Percentiles rank a stretch among this genome's conserved stretches.
Conservation (phyloP, 1,140 invertebrate species). For the Patella vulgata region DNA sequence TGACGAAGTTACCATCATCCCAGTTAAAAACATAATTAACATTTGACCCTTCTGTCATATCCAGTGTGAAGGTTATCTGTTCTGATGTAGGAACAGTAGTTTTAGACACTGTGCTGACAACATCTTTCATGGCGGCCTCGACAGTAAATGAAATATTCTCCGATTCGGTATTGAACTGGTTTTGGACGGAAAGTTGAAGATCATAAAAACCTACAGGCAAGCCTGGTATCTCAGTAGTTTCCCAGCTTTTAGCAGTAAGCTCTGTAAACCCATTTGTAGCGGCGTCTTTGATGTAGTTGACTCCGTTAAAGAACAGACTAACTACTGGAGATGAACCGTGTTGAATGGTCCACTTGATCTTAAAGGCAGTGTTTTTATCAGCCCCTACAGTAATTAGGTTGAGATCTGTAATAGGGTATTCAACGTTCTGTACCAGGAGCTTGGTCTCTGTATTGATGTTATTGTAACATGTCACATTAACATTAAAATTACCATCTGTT, state of each 20-base stretch:
- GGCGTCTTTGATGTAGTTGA: neutral
- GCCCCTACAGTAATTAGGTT: constrained; percentile 29
- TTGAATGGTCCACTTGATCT: constrained; percentile 27
- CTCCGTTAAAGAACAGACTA: constrained; percentile 26
- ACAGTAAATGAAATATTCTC: constrained; percentile 35
- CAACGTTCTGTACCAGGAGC: constrained; percentile 11
- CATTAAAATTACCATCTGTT: constrained; percentile 16
- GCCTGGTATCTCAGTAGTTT: neutral
- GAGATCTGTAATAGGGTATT: constrained; percentile 36
- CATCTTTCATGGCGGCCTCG: constrained; percentile 30
- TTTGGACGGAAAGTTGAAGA: constrained; percentile 4
- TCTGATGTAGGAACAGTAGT: constrained; percentile 13
- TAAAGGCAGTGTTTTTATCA: constrained; percentile 8
- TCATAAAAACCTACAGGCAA: neutral
- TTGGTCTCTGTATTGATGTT: constrained; percentile 19
- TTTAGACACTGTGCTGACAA: neutral
- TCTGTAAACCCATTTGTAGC: neutral
- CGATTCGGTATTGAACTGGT: constrained; percentile 30
- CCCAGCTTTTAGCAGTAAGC: neutral
- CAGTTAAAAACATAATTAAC: constrained; percentile 43
- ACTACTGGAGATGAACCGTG: constrained; percentile 29
- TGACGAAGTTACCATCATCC: constrained; percentile 31
- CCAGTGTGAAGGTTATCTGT: constrained; percentile 24
- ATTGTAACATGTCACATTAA: constrained; percentile 40
- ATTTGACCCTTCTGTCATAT: constrained; percentile 42